Conservation (phyloP, 1,140 invertebrate species). For the Carposina sasakii region DNA sequence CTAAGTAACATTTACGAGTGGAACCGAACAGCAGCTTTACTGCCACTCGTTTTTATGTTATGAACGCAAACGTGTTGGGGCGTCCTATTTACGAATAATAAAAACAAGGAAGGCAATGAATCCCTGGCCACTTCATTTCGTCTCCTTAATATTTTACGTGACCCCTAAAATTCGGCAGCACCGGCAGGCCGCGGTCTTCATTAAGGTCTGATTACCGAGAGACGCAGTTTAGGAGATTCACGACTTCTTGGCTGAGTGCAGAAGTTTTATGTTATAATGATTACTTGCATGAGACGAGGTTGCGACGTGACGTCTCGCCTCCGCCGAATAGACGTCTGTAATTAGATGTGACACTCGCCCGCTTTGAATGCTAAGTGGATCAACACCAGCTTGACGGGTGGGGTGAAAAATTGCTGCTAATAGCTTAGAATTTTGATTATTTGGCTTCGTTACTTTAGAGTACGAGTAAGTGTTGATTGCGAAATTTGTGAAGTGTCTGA, state of each 20-base stretch:
- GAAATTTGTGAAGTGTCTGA: too few species aligned
- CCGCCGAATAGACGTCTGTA: too few species aligned
- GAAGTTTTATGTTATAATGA: constrained; percentile 70
- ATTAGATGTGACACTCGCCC: too few species aligned
- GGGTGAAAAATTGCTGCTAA: too few species aligned
- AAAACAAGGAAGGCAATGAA: constrained; percentile 69
- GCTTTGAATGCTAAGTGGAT: too few species aligned
- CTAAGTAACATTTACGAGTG: constrained; percentile 58
- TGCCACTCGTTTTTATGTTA: constrained; percentile 63
- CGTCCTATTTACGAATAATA: constrained; percentile 70
- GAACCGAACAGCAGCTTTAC: constrained; percentile 50
- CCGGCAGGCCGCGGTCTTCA: constrained; percentile 61
- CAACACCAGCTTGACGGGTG: too few species aligned
- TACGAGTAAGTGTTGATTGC: too few species aligned
- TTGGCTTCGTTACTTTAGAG: too few species aligned
- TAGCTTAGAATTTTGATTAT: too few species aligned
- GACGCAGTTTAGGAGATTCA: constrained; percentile 47
- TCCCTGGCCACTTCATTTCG: constrained; percentile 68
- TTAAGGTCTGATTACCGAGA: constrained; percentile 68
- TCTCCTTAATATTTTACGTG: constrained; percentile 72
- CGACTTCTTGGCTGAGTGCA: constrained; percentile 60
- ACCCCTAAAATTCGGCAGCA: constrained; percentile 67
- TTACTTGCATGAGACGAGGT: constrained; percentile 57
- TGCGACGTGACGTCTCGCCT: constrained; percentile 31
- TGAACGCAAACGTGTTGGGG: constrained; percentile 56